Percentiles rank a stretch among this genome's conserved stretches.
Evolutionary conservation across 2,113 vertebrate species (phyloP).

Genomic region (Origma solitaria): DNA sequence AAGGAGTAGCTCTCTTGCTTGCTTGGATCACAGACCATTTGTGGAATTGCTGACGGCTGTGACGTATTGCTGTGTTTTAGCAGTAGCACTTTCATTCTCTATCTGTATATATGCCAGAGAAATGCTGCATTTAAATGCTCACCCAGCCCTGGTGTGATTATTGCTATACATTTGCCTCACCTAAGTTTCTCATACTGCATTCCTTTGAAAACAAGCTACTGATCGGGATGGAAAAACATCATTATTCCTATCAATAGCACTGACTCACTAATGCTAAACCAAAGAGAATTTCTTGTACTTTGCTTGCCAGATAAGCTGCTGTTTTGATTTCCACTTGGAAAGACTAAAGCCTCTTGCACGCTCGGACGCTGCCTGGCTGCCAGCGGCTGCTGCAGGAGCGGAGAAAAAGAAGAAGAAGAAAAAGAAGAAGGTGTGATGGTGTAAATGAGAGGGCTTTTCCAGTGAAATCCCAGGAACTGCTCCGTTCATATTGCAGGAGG

Average conservation of each 20-base stretch:
- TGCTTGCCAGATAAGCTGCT: neutral
- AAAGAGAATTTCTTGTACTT: neutral
- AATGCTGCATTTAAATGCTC: neutral
- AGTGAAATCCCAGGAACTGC: neutral
- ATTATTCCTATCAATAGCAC: neutral
- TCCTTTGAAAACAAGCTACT: neutral
- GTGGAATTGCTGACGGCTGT: neutral
- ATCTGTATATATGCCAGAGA: neutral
- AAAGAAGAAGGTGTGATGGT: neutral
- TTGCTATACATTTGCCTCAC: neutral
- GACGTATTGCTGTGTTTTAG: neutral
- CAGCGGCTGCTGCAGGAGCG: neutral
- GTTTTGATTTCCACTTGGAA: constrained; percentile 14
- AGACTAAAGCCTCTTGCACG: neutral
- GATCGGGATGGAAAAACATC: neutral
- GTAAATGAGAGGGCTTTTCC: rapidly evolving
- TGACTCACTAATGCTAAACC: neutral
- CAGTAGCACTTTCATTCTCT: neutral
- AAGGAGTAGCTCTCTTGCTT: neutral
- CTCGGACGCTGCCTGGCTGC: neutral
- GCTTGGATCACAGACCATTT: neutral
- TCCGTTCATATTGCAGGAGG: neutral
- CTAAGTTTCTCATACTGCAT: neutral
- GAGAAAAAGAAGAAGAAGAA: neutral
- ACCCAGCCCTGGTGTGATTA: neutral